Evolutionary conservation across 92 coral and sea anemone genomes (phyloP).

Genomic region (Phenganax subtilis): DNA sequence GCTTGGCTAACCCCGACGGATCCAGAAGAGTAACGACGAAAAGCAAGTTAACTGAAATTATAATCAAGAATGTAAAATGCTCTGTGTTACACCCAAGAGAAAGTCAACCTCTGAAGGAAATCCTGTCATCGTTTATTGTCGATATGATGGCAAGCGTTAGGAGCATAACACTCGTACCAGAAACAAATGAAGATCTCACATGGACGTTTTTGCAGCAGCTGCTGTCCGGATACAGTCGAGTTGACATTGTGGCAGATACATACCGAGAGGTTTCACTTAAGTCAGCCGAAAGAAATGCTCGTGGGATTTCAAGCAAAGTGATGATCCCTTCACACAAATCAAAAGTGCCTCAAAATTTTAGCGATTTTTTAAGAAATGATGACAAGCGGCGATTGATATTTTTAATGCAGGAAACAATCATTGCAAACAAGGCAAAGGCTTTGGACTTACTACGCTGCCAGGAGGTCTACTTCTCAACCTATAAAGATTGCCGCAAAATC

Average conservation of each 20-base stretch:
- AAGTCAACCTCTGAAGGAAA: background rate
- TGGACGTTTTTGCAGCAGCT: constrained; percentile 9
- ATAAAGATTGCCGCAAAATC: background rate
- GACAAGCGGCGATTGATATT: constrained; percentile 5
- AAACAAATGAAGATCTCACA: constrained; percentile 3
- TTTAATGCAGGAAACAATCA: constrained; percentile 8
- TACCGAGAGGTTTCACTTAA: constrained; percentile 2
- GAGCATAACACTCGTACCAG: background rate
- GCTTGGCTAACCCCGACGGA: constrained; percentile 1
- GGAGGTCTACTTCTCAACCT: too few species aligned
- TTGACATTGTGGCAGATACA: constrained; percentile 21
- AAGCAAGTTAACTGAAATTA: background rate
- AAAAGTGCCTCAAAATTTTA: background rate
- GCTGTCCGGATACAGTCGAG: constrained; percentile 10
- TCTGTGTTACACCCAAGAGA: background rate
- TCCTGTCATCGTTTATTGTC: background rate
- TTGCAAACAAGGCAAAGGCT: constrained; percentile 12
- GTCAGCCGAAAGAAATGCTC: background rate
- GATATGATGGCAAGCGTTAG: constrained; percentile 3
- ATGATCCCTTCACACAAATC: background rate
- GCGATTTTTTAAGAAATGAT: background rate
- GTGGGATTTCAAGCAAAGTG: background rate
- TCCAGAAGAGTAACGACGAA: background rate
- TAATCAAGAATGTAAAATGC: background rate
- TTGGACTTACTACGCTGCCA: background rate